phyloP scores from a whole-genome alignment of 2,113 vertebrate genomes.

The Cettia cetti region DNA sequence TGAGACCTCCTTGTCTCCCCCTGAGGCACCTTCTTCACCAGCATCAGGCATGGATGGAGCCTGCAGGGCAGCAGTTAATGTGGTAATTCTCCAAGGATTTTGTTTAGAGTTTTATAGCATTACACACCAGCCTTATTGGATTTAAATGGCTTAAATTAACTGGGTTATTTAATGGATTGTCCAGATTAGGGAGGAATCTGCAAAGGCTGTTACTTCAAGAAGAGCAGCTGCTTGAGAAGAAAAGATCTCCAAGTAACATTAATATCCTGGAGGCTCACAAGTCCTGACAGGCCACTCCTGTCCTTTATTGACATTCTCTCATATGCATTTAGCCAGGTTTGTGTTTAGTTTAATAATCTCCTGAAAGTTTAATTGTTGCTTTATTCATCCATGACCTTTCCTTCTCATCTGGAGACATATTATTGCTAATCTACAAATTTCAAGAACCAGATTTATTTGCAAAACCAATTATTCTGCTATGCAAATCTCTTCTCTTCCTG shows the following conservation, averaged over 20 bases:
- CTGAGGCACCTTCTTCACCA: fast-evolving
- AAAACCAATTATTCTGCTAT: slow-evolving; percentile 80
- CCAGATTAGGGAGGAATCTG: slow-evolving; percentile 63
- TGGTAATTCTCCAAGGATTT: slow-evolving; percentile 54
- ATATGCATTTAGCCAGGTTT: slow-evolving; percentile 19
- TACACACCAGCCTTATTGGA: slow-evolving; percentile 62
- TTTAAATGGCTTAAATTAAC: slow-evolving; percentile 70
- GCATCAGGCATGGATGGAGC: neutral
- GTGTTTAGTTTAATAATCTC: slow-evolving; percentile 76
- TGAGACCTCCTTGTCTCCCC: neutral
- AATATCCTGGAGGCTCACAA: slow-evolving; percentile 40
- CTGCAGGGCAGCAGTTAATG: neutral
- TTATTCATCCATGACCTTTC: slow-evolving; percentile 77
- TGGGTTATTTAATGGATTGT: slow-evolving; percentile 66
- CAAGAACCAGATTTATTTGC: slow-evolving; percentile 80
- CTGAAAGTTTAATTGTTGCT: slow-evolving; percentile 78
- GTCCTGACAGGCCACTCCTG: slow-evolving; percentile 18
- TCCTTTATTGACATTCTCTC: slow-evolving; percentile 39
- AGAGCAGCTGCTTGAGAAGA: slow-evolving; percentile 9
- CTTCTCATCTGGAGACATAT: slow-evolving; percentile 78
- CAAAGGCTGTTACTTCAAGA: slow-evolving; percentile 38
- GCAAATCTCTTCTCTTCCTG: slow-evolving; percentile 66
- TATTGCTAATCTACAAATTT: slow-evolving; percentile 80
- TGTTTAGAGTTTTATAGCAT: slow-evolving; percentile 66
- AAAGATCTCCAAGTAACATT: slow-evolving; percentile 7